These are phyloP conservation scores for Sapajus apella DNA, from an alignment of 2,113 vertebrate species.

Conservation along the genomic window DNA sequence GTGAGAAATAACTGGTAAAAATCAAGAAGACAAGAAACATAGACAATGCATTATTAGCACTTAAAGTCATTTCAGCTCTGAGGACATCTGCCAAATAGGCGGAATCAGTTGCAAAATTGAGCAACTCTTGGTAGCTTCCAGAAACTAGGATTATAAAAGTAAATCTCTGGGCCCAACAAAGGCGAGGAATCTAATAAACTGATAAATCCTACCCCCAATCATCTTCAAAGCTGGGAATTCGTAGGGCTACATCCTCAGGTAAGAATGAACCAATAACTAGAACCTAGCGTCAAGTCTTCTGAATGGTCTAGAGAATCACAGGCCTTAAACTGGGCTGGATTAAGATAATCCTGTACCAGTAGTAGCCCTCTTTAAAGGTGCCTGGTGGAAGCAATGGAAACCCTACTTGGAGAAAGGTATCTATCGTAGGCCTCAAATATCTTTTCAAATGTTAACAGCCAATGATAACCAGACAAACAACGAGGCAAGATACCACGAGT, in stretches of 20 bases:
- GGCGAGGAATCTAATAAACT: neutral
- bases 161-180: neutral
- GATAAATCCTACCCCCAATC: neutral
- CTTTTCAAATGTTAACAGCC: neutral
- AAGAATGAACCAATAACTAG: neutral
- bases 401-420: neutral
- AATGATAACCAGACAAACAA: neutral
- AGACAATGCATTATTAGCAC: neutral
- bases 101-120: neutral
- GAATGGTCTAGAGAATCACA: neutral
- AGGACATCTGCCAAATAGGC: neutral
- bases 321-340: neutral
- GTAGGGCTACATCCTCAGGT: neutral
- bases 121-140: neutral
- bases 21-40: neutral
- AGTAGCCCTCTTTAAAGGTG: neutral
- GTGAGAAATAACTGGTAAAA: slow-evolving; percentile 5
- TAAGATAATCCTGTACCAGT: neutral
- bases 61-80: neutral
- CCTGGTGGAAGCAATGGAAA: neutral
- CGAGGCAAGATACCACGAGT: neutral
- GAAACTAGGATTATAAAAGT: neutral
- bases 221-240: neutral
- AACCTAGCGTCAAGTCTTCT: neutral
- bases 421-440: neutral